Evolutionary conservation across 2,113 vertebrate species (phyloP).

Genomic region (Psephotus haematonotus): DNA sequence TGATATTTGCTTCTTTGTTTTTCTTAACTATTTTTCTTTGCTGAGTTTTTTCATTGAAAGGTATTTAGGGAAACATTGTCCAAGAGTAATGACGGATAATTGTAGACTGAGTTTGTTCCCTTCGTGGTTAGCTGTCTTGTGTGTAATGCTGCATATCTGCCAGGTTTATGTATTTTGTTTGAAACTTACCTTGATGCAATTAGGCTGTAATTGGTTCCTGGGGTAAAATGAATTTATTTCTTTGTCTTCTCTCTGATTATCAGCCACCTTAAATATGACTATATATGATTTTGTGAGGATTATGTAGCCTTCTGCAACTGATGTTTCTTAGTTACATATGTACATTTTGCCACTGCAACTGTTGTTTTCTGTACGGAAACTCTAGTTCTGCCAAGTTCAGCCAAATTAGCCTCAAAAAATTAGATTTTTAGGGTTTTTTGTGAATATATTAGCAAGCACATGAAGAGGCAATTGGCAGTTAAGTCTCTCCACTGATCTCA

Average conservation of each 20-base stretch:
- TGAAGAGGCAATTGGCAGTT: not conserved
- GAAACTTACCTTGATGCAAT: not conserved
- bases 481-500: not conserved
- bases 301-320: not conserved
- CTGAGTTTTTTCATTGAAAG: not conserved
- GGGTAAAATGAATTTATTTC: not conserved
- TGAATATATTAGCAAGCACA: not conserved
- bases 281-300: not conserved
- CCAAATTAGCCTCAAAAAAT: not conserved
- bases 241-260: not conserved
- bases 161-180: slow-evolving; percentile 5
- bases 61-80: not conserved
- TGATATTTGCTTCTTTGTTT: not conserved
- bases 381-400: not conserved
- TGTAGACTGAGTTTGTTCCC: not conserved
- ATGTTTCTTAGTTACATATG: not conserved
- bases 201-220: not conserved
- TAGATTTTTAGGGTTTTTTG: not conserved
- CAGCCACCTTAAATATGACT: not conserved
- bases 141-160: not conserved
- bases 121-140: not conserved
- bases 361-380: not conserved
- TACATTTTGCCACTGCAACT: not conserved
- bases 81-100: not conserved
- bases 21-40: not conserved